Evolutionary conservation across 2,113 vertebrate genomes (phyloP), one percentile per base, ranked within the genome.

Genomic region (Muscicapa adusta): DNA sequence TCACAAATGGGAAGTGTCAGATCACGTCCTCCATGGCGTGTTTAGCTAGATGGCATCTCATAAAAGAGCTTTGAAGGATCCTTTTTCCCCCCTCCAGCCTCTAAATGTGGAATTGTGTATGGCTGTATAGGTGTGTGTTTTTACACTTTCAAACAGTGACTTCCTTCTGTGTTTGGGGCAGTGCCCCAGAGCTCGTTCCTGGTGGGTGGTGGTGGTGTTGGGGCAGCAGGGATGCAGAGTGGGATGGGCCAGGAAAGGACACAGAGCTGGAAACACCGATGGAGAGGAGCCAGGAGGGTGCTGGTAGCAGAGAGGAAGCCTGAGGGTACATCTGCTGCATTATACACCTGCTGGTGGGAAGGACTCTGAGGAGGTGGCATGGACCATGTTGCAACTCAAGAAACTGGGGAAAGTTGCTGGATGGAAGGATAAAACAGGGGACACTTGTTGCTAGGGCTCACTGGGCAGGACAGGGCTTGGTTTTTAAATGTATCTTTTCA

Each of bases 101-200:
- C 50, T 66, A 53, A 79, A 47, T 74, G 8, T 70, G 38, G 58
- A 61, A 7, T 54, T 65, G 24, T 29, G 3, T 12, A 5, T 33
- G 45, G 20, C 9, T 43, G 12, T 51, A 8, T 5, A 23, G 23
- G 8, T 33, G 33, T 71, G 56, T 18, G 5, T 22, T 91, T 76
- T 70, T 28, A 28, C 60, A 12, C 33, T 58, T 66, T 12, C 6
- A 50, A 28, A 19, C 38, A 14, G 13, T 4, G 33, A 10, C 22
- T 51, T 53, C 24, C 38, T 67, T 33, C 40, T 47, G 34, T 12
- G 47, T 48, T 23, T 48, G 47, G 47, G 47, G 23, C 47, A 48
- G 11, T 31, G 25, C 12, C 0, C 0, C n/a, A 18, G 74, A 77
- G 9, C 28, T 68, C 0, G 0, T 25, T 72, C 8, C 14, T 40